These are phyloP conservation scores for Protodeltote pygarga DNA, from an alignment of 2,888 invertebrate genomes.

Conservation along the genomic window DNA sequence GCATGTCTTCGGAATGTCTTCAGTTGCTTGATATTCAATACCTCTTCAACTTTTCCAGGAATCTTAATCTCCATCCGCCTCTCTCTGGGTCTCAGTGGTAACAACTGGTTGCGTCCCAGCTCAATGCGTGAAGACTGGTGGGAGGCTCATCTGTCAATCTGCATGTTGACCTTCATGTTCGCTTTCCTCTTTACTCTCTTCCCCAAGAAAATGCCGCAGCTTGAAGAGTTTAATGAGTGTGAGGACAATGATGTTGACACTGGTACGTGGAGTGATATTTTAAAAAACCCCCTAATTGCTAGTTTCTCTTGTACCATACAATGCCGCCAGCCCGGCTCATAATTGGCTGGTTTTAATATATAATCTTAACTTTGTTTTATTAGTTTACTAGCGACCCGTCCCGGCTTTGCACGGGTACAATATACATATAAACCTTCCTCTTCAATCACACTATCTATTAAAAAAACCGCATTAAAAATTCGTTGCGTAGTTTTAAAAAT, in stretches of 20 bases:
- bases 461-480: no score
- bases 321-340: no score
- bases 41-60: constrained; percentile 68
- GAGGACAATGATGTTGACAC: constrained; percentile 39
- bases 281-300: constrained; percentile 1
- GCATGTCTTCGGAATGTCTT: no score
- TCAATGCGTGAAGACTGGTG: constrained; percentile 73
- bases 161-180: constrained; percentile 75
- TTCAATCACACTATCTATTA: no score
- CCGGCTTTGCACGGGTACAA: no score
- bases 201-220: constrained; percentile 65
- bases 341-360: no score
- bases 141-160: constrained; percentile 71
- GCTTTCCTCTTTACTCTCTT: constrained; percentile 72
- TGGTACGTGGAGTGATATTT: constrained; percentile 28
- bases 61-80: constrained; percentile 78
- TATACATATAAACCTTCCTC: no score
- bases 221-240: constrained; percentile 45
- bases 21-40: no score
- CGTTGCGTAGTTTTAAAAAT: no score
- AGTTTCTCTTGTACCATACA: no score
- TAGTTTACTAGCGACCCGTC: no score
- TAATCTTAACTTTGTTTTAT: no score
- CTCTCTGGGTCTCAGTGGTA: constrained; percentile 72
- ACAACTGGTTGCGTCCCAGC: constrained; percentile 65